Percentiles rank a stretch among this genome's conserved stretches.
phyloP scores from a whole-genome alignment of 2,797 vertebrate species.

The Enteromius mattozi region DNA sequence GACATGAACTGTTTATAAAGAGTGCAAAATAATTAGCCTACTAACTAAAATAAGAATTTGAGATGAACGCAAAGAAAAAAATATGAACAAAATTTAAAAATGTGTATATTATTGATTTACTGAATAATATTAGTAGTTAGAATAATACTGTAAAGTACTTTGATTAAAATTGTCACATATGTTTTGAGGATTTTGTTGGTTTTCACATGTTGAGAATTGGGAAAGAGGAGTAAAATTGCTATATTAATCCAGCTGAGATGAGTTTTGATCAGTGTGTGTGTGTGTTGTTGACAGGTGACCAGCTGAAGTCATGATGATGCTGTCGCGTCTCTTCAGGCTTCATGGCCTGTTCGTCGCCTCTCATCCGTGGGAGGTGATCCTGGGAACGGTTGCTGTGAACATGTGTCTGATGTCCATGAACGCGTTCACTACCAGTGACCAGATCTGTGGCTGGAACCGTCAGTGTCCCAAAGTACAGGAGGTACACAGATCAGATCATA shows the following conservation, averaged over 20 bases:
- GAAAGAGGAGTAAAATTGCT: too few relatives aligned
- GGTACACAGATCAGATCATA: conserved; percentile 72
- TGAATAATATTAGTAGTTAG: too few relatives aligned
- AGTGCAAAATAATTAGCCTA: neutral
- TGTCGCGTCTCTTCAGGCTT: conserved; percentile 90
- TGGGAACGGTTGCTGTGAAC: conserved; percentile 93
- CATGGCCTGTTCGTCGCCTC: conserved; percentile 96
- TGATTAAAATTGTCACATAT: too few relatives aligned
- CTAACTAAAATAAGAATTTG: neutral
- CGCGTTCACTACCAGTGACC: conserved; percentile 93
- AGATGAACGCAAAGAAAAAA: neutral
- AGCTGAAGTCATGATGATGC: conserved; percentile 74
- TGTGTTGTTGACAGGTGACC: conserved; percentile 27
- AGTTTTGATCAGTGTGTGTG: neutral
- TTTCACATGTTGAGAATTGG: too few relatives aligned
- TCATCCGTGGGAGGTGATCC: conserved; percentile 98
- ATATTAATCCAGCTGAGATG: too few relatives aligned
- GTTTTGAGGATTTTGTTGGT: too few relatives aligned
- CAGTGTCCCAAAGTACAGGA: conserved; percentile 94
- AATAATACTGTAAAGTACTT: too few relatives aligned
- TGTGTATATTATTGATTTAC: neutral
- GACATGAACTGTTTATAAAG: neutral
- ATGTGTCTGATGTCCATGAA: conserved; percentile 99
- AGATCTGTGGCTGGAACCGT: conserved; percentile 97
- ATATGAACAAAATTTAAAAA: neutral